Base-by-base conservation (phyloP, 2,888 invertebrate genomes). In the Falcaria lacertinaria region DNA sequence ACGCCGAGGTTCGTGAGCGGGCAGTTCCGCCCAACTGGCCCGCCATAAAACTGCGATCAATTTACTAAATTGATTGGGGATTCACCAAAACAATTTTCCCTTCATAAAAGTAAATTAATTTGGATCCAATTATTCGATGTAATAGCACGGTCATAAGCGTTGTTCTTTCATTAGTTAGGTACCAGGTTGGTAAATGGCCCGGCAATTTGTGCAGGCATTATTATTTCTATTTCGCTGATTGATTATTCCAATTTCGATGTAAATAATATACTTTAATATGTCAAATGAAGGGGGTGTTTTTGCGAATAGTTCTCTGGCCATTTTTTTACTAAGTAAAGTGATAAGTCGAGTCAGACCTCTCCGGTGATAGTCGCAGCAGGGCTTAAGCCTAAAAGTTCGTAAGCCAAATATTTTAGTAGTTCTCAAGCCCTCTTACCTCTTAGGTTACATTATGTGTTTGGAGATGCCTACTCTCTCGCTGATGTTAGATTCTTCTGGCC, bases 41-140 rank as follows among this genome's bases (percentile, higher is more conserved):
- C 39, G 34, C 44, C 45, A 51, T 67, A 65, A 63, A 66, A 66
- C 57, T 57, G 57, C 64, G 65, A 73, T 77, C 79, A 81, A 82
- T 86, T 85, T 82, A 65, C 60, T 74, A 84, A 85, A 85, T 85
- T 84, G 83, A 82, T 80, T 76, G 74, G 83, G 80, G 80, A 80
- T 76, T 76, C 73, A 76, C 75, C 75, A 69, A 72, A 80, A 75
- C 81, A 80, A 80, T 85, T 85, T 79, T 64, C 80, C 84, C 79
- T 76, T 80, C 75, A 78, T 86, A 81, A 78, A 80, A 66, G 73
- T 74, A 75, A 73, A 82, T 83, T 78, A 80, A 76, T 77, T 81
- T 56, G 61, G 66, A 48, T 60, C 64, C 70, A 74, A 77, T 80
- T 76, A 74, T 66, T 62, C 60, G 53, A 63, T 58, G 60, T 66